Percentiles rank a stretch among this genome's conserved stretches.
phyloP scores from a whole-genome alignment of 2,888 invertebrate species.

The Diploptera punctata region DNA sequence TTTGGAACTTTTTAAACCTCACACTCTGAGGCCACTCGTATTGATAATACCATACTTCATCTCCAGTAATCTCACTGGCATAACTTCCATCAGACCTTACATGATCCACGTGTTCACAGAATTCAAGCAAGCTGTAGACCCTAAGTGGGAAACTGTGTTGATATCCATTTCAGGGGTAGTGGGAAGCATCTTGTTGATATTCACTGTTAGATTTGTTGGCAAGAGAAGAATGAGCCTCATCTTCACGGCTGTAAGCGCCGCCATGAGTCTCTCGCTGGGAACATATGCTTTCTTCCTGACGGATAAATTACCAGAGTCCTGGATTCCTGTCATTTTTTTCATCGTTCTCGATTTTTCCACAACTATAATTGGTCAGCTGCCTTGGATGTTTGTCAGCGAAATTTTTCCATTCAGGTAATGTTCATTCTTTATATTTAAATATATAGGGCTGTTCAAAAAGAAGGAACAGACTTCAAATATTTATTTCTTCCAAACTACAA shows the following conservation, averaged over 20 bases:
- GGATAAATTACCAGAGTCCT: neutral
- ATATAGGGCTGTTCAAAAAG: too few species aligned
- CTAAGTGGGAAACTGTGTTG: neutral
- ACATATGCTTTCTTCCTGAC: neutral
- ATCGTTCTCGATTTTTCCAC: neutral
- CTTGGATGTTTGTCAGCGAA: neutral
- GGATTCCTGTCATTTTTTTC: neutral
- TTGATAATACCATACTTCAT: neutral
- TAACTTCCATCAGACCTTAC: constrained; percentile 7
- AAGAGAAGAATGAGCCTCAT: neutral
- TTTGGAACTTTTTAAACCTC: neutral
- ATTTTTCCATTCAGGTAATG: constrained; percentile 8
- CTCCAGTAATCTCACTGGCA: neutral
- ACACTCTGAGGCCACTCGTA: neutral
- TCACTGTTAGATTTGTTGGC: neutral
- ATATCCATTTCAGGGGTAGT: neutral
- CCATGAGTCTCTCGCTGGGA: neutral
- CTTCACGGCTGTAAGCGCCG: neutral
- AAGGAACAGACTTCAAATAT: too few species aligned
- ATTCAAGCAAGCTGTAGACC: neutral
- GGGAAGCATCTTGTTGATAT: neutral
- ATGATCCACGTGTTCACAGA: neutral
- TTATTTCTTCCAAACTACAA: too few species aligned
- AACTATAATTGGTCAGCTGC: neutral
- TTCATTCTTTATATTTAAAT: too few species aligned